A percentile compares a stretch with the other conserved stretches of the same genome.
Evolutionary conservation across 2,888 invertebrate genomes (phyloP).

Genomic region (Yponomeuta plumbellus): DNA sequence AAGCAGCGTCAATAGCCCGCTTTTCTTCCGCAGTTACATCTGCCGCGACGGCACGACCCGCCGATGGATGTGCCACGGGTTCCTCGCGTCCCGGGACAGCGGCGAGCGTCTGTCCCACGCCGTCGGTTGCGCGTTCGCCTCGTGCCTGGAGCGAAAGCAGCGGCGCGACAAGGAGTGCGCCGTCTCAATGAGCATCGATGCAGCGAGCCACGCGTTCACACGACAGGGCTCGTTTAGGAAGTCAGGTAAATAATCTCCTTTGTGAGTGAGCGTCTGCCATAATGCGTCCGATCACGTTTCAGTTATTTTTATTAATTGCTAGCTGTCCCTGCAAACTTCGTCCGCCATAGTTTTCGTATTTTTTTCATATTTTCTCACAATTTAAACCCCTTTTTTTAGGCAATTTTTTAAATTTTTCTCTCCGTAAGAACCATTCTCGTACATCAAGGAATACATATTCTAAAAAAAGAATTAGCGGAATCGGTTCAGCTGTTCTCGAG

Average conservation of each 20-base stretch:
- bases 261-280: not conserved
- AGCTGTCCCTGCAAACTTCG: no score
- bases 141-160: constrained; percentile 98
- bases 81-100: constrained; percentile 95
- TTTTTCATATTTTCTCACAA: no score
- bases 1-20: no score
- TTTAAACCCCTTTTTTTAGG: no score
- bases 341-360: no score
- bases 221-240: constrained; percentile 78
- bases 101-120: constrained; percentile 99
- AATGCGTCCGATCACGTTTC: no score
- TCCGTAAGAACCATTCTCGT: no score
- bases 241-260: not conserved
- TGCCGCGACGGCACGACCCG: constrained; percentile 99
- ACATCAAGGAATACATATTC: no score
- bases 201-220: constrained; percentile 93
- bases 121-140: constrained; percentile 99
- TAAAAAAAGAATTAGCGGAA: no score
- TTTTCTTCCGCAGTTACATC: constrained; percentile 86
- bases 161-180: constrained; percentile 97
- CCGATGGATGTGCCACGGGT: constrained; percentile 99
- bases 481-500: no score
- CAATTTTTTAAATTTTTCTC: no score
- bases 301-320: no score
- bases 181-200: constrained; percentile 94